A percentile compares a stretch with the other conserved stretches of the same genome.
Evolutionary conservation across 2,888 invertebrate species (phyloP).

Genomic region (Yponomeuta cagnagella): DNA sequence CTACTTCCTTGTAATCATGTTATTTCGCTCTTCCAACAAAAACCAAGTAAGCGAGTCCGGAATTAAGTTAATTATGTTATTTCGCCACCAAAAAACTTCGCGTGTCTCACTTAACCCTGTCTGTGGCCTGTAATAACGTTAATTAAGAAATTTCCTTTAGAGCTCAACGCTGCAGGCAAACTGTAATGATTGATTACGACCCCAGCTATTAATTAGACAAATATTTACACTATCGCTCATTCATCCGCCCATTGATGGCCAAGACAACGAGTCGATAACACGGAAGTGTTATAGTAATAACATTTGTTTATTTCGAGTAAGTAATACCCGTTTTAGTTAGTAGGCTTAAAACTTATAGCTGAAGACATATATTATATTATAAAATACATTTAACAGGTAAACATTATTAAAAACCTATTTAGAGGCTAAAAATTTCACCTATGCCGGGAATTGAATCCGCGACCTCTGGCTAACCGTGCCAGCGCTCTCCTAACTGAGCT

Average conservation of each 20-base stretch:
- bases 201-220: constrained; percentile 45
- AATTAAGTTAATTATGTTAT: neutral
- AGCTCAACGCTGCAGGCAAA: constrained; percentile 29
- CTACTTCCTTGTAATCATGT: neutral
- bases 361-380: no score
- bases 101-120: neutral
- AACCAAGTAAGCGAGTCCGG: neutral
- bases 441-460: no score
- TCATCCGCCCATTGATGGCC: constrained; percentile 14
- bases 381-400: no score
- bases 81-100: neutral
- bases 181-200: constrained; percentile 51
- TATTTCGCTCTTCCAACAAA: neutral
- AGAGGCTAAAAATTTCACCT: no score
- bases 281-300: constrained; percentile 15
- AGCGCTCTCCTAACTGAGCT: no score
- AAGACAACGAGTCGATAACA: constrained; percentile 31
- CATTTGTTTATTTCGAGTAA: no score
- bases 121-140: constrained; percentile 3
- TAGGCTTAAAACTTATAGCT: no score
- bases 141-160: constrained; percentile 5
- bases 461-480: no score
- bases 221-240: constrained; percentile 48
- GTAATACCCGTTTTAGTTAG: no score
- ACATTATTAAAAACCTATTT: no score